Conservation (phyloP, 1,140 invertebrate genomes). For the Dryas iulia region DNA sequence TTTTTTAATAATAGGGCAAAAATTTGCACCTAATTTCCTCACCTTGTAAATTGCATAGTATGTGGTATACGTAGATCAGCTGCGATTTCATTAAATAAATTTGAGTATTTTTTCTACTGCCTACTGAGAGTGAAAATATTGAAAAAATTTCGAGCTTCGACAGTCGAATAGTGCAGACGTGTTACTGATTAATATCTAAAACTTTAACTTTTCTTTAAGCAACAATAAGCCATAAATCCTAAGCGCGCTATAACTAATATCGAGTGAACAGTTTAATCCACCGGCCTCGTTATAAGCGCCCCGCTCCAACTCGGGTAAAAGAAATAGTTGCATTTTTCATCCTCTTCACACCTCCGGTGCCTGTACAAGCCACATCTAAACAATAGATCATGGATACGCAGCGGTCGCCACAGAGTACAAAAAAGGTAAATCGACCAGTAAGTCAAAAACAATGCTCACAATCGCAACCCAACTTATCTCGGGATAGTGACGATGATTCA, state of each 20-base stretch:
- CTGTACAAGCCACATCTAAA: slow-evolving; percentile 10
- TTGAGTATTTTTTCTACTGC: no score
- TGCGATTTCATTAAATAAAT: no score
- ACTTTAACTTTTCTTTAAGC: neutral
- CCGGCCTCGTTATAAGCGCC: slow-evolving; percentile 11
- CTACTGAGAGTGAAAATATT: no score
- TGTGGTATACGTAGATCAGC: no score
- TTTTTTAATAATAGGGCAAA: no score
- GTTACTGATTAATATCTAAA: neutral
- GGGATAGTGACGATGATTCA: no score
- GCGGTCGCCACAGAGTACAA: slow-evolving; percentile 16
- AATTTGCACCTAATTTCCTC: no score
- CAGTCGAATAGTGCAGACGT: neutral
- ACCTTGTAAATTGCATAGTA: no score
- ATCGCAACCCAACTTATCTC: slow-evolving; percentile 11
- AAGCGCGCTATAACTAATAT: slow-evolving; percentile 10
- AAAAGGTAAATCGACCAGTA: slow-evolving; percentile 17
- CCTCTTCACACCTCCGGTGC: slow-evolving; percentile 8
- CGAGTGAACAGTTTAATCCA: slow-evolving; percentile 11
- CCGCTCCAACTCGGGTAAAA: slow-evolving; percentile 8
- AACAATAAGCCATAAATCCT: slow-evolving; percentile 12
- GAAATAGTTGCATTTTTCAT: no score
- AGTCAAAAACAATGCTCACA: slow-evolving; percentile 12
- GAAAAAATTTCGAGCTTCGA: no score
- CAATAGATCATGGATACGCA: slow-evolving; percentile 14